A percentile compares a stretch with the other conserved stretches of the same genome.
These are phyloP conservation scores for Dinocampus coccinellae DNA, from an alignment of 2,888 invertebrate species.

Conservation along the genomic window DNA sequence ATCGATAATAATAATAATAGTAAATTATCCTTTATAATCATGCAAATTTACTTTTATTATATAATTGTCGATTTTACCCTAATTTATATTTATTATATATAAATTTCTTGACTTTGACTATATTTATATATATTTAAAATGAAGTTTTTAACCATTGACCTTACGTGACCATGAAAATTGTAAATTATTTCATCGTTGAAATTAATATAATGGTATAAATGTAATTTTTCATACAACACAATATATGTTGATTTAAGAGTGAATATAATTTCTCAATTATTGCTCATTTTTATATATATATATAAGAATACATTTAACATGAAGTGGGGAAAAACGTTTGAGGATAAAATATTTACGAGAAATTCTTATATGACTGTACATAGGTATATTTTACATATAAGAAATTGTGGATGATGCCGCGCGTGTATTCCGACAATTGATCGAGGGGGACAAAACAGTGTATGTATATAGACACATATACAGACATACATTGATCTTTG, in stretches of 20 bases:
- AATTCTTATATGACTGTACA: not conserved
- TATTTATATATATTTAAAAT: not conserved
- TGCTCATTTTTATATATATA: no score
- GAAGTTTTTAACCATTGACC: constrained; percentile 14
- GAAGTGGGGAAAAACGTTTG: not conserved
- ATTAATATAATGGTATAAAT: constrained; percentile 29
- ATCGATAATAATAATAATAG: no score
- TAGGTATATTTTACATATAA: not conserved
- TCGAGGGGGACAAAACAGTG: not conserved
- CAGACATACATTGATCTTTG: not conserved
- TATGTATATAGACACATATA: not conserved
- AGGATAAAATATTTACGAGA: not conserved
- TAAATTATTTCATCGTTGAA: constrained; percentile 34
- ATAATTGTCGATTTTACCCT: not conserved
- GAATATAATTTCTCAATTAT: constrained; percentile 48
- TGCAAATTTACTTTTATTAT: no score
- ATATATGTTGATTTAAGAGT: constrained; percentile 36
- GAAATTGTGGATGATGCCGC: constrained; percentile 3
- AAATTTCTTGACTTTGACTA: not conserved
- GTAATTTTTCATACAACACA: constrained; percentile 37
- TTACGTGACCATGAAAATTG: constrained; percentile 43
- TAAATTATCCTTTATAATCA: no score
- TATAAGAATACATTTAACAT: constrained; percentile 35
- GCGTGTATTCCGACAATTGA: not conserved
- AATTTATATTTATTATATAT: not conserved